Evolutionary conservation across 2,113 vertebrate genomes (phyloP).

Genomic region (Ochotona curzoniae): DNA sequence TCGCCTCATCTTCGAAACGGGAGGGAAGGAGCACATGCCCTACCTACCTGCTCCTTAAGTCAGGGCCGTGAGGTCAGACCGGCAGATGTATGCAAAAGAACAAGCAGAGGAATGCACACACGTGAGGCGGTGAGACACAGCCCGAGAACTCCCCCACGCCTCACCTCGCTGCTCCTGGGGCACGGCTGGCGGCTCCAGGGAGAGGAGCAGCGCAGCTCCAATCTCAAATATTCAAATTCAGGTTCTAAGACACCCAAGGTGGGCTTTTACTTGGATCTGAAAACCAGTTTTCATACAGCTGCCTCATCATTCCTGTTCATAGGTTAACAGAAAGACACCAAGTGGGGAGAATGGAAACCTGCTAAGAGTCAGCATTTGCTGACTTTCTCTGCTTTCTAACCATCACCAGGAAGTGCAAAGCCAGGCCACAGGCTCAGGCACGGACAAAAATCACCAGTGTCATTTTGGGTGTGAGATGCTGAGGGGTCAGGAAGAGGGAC

Average conservation of each 20-base stretch:
- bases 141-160: constrained; percentile 48
- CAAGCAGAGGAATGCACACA: constrained; percentile 77
- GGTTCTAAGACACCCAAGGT: neutral
- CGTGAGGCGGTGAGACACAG: constrained; percentile 59
- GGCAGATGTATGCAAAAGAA: constrained; percentile 82
- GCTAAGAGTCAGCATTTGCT: constrained; percentile 9
- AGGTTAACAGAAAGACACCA: neutral
- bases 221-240: constrained; percentile 50
- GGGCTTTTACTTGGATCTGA: neutral
- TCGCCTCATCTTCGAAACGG: constrained; percentile 48
- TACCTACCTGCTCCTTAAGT: constrained; percentile 83
- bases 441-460: neutral
- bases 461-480: constrained; percentile 27
- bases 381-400: constrained; percentile 28
- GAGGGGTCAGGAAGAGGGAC: neutral
- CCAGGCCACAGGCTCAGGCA: neutral
- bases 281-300: no score
- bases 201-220: neutral
- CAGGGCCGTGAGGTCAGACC: constrained; percentile 76
- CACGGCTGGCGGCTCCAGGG: neutral
- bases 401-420: neutral
- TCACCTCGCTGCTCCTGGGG: constrained; percentile 8
- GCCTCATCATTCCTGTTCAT: constrained; percentile 10
- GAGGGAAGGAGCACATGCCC: constrained; percentile 72
- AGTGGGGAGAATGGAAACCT: neutral